Evolutionary conservation across 2,888 invertebrate species (phyloP), one percentile per base, ranked within the genome.

Genomic region (Eupithecia inturbata): DNA sequence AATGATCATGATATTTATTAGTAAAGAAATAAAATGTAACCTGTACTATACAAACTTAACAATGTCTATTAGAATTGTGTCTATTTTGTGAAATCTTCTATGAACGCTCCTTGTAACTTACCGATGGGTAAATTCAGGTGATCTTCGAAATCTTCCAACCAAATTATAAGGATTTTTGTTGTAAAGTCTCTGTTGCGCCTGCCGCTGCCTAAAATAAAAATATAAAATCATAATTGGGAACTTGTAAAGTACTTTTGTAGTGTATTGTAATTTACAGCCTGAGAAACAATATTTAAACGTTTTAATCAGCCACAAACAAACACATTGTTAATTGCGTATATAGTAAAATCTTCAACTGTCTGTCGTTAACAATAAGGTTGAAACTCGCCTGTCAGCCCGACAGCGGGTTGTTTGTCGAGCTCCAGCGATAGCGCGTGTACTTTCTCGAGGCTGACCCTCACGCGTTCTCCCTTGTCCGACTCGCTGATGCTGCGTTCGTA

Each of bases 91-190:
- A 53, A 22, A 53, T n/a, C n/a, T 22, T 53, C 0, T 10, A 9
- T 22, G 57, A 31, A 33, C 10, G 3, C 6, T 53, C 0, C 33
- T 39, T 31, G 2, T 1, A 22, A 85, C 95, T 89, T 88, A 98
- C 98, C 97, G 72, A 98, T 96, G 7, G 99, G 99, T 87, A 99
- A 96, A 89, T 97, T 96, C 28, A 97, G 95, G 89, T 97, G 96
- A 92, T 99, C 99, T 88, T 99, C 99, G 82, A 97, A 97, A 86
- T 98, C 98, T 89, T 99, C 99, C 73, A 99, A 90, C 99, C 99
- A 99, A 57, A 99, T 97, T 4, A 99, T 96, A 88, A 99, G 96
- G 76, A 98, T 97, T 91, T 98, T 98, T 0, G 97, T 87, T 87
- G 96, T 81, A 95, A 95, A 81, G 95, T 96, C 91, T 91, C 95